Base-by-base conservation (phyloP, 53 echinoderm and acorn worm species). In the Patiria pectinifera region DNA sequence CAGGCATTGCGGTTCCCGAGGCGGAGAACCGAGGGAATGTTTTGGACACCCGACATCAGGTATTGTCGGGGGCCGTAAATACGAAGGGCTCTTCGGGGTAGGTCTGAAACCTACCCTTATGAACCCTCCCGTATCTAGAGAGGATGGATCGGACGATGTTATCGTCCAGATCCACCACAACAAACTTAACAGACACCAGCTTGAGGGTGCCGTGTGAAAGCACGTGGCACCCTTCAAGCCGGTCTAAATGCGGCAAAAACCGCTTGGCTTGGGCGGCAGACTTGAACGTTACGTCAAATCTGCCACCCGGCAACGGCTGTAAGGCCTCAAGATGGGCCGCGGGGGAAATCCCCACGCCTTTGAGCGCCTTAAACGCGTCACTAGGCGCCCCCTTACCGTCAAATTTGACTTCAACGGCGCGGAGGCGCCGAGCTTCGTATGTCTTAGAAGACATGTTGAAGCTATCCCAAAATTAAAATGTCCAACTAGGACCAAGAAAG, bases 51-150 rank as follows among this genome's bases (percentile, higher is more conserved):
- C 10, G 87, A 71, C 72, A 93, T 74, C 2, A 71, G 45, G 72
- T 93, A 93, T 48, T 93, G 93, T 13, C 93, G 62, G 45, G 82
- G 81, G 6, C 93, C 15, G 87, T 93, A 60, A 35, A 93, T 2
- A 93, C 71, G 58, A 24, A 24, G 4, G 93, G 93, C 48, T 87
- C 81, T 4, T 82, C 82, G 59, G 23, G 0, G 69, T 46, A 86
- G 24, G 66, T 70, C 66, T 7, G 14, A 18, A 66, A 62, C 16
- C 88, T 24, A 4, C 87, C 88, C 35, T 71, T 70, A 8, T 78
- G 16, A 9, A 94, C 89, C 71, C 89, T 83, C 18, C 86, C 94
- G 71, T 81, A 94, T 18, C 43, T 23, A 19, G 72, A 48, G 1
- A 92, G 66, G 1, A 94, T 91, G 16, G n/a, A 58, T 58, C 89